Base-by-base conservation (phyloP, 2,113 vertebrate species). In the Alectura lathami region DNA sequence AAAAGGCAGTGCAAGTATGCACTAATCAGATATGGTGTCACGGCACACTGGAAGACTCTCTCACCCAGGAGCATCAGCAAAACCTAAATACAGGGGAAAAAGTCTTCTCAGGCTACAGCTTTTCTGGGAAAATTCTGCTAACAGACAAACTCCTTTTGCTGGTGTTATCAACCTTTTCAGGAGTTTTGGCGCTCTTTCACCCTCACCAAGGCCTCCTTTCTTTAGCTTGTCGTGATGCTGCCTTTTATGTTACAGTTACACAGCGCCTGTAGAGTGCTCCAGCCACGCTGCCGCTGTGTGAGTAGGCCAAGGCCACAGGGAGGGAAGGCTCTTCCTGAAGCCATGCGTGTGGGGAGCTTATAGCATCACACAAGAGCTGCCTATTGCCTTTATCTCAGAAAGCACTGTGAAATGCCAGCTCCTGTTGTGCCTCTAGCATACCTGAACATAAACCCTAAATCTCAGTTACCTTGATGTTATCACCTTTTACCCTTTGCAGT, bases 221-320 rank as follows among this genome's bases (percentile, higher is more conserved):
- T 72, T 88, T 67, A 54, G 51, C 6, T 73, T 60, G 9, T 20
- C 70, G 9, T 48, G 27, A 30, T 16, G 16, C 21, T 6, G 4
- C 38, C 14, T 45, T 87, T 79, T 24, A 56, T 36, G 3, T 50
- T 54, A 30, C 6, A 7, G 3, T 50, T 54, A 30, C 6, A 7
- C 7, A 34, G 17, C n/a, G 56, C 73, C 78, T 72, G n/a, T 29
- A 24, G 7, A 0, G 0, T 57, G 23, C n/a, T 48, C 17, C 69
- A 74, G 64, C 43, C 29, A 3, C 11, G 64, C 2, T 11, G 2
- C n/a, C 20, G 3, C 34, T 69, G 34, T 36, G 20, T 4, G 30
- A 79, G 36, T 24, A 17, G 17, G 27, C 11, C 12, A 9, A 68
- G 89, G 34, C 45, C 2, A 0, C 63, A 24, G 24, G 24, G 86